Base-by-base conservation (phyloP, 2,113 vertebrate genomes). In the Clarias macrocephalus region DNA sequence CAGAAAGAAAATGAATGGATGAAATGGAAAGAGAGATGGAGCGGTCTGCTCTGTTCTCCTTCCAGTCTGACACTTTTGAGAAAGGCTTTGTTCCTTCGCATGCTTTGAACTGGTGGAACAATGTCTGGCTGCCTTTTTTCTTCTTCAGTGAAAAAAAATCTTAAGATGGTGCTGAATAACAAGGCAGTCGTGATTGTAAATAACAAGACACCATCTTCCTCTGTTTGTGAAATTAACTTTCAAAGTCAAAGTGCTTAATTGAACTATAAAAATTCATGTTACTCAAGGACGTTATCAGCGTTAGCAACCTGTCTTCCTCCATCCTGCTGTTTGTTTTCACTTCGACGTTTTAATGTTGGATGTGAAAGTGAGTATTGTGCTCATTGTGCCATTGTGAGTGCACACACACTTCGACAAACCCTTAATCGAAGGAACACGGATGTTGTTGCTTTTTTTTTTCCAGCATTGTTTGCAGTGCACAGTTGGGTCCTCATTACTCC, bases 71-170 rank as follows among this genome's bases (percentile, higher is more conserved):
- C 77, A 63, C 65, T 23, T 81, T 85, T 8, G 65, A 84, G 77
- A 30, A 82, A 68, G 68, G 73, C 73, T 86, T 81, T 83, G 70
- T 86, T 59, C 76, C 81, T 54, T 42, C 54, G 70, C 95, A 94
- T 8, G 96, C 96, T 96, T 93, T 97, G 95, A 96, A 96, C 96
- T 95, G 94, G 92, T 96, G 95, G 96, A 96, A 96, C 96, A 95
- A 96, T 96, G 96, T 95, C 96, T 96, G 95, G 89, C 85, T 96
- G 81, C 96, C 21, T 21, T 18, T 57, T 13, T 18, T 59, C 10
- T 63, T 76, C 33, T 18, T 52, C 68, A 37, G 33, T 18, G 21
- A 66, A 68, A 86, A 56, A 79, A 68, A 86, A 56, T 52, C 75
- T 62, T 59, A 54, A 65, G 23, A 33, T 6, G 30, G 30, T 18